Evolutionary conservation across 2,888 invertebrate species (phyloP), one percentile per base, ranked within the genome.

Genomic region (Chrysotoxum bicinctum): DNA sequence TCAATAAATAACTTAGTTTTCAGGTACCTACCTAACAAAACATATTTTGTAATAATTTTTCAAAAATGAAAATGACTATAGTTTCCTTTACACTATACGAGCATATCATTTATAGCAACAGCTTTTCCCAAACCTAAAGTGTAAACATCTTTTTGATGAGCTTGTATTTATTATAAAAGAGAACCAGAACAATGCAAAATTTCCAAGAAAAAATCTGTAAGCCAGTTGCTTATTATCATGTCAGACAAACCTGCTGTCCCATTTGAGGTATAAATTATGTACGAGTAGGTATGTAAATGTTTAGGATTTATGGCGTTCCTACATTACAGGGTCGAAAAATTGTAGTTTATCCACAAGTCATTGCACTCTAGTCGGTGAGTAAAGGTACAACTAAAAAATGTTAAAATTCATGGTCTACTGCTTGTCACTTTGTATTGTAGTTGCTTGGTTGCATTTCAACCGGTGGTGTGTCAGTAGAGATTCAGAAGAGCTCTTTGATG

Each of bases 371-470:
- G 72, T 79, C 58, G 21, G 73, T 64, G 52, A 9, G 16, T 48
- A 16, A 10, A 35, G 32, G 48, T 48, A 19, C 3, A 74, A 35
- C 64, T 72, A 52, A 48, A 79, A 64, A 64, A 79, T 64, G 69
- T 64, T 74, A 58, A 70, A 75, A 50, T 80, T 79, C 64, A 84
- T 64, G 80, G 79, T 84, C 80, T 79, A 74, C 62, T 84, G 83
- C 48, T 48, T 54, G 12, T 70, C 56, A 58, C n/a, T 48, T 35
- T 43, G 2, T 21, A 4, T 10, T 37, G 1, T 72, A 56, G 48
- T 7, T 40, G 40, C 21, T 37, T 52, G 26, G 19, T 26, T 54
- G 45, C 40, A 62, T 32, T 32, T 45, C 30, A 54, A n/a, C 43
- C 16, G 23, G 16, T 52, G 35, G n/a, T 48, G 62, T 19, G 32